Conservation (phyloP, 2,113 vertebrate species). For the Otolemur garnettii region DNA sequence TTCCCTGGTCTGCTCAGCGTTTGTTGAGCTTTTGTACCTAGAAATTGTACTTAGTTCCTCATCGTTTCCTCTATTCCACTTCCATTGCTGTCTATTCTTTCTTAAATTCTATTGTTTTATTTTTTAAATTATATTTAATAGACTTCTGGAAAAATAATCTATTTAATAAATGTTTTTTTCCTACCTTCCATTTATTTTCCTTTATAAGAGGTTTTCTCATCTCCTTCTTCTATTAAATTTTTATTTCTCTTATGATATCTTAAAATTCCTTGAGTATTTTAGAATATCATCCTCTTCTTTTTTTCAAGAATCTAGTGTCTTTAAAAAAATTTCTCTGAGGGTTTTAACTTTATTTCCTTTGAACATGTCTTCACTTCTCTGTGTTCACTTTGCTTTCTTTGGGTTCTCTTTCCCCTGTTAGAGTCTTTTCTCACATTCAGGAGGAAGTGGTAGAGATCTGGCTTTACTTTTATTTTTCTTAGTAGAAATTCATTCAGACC, state of each 20-base stretch:
- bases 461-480: background rate
- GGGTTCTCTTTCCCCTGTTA: background rate
- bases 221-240: background rate
- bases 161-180: background rate
- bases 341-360: background rate
- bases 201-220: background rate
- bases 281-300: background rate
- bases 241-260: background rate
- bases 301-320: background rate
- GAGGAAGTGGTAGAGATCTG: background rate
- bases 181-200: background rate
- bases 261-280: background rate
- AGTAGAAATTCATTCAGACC: background rate
- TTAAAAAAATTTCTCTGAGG: background rate
- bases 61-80: background rate
- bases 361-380: background rate
- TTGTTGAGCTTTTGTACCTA: background rate
- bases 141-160: slow-evolving; percentile 15
- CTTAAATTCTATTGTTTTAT: background rate
- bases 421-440: background rate
- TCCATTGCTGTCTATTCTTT: background rate
- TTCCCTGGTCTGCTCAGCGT: background rate
- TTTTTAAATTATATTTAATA: background rate
- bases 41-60: background rate
- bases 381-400: background rate